Percentiles rank a stretch among this genome's conserved stretches.
phyloP scores from a whole-genome alignment of 1,140 invertebrate species.

The Polyergus mexicanus region DNA sequence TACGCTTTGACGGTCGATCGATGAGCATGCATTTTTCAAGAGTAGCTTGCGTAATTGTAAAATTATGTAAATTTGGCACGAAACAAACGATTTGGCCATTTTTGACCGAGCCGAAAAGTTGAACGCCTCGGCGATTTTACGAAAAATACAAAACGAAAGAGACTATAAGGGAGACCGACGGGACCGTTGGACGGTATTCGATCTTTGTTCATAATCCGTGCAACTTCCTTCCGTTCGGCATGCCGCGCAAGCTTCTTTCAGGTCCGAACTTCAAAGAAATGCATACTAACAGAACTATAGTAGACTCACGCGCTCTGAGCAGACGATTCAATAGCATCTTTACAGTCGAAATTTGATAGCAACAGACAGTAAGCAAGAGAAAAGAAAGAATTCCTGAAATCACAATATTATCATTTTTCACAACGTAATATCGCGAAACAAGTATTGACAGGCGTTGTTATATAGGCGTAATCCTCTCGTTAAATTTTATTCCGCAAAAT shows the following conservation, averaged over 20 bases:
- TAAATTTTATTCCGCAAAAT: constrained; percentile 3
- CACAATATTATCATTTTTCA: not conserved
- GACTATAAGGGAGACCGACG: not conserved
- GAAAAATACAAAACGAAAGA: constrained; percentile 36
- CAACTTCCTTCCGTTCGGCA: constrained; percentile 79
- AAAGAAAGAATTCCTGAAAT: not conserved
- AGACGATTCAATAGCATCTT: not conserved
- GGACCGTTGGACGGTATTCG: constrained; percentile 22
- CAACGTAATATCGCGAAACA: not conserved
- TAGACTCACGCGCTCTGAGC: not conserved
- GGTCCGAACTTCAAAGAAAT: constrained; percentile 22
- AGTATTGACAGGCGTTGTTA: not conserved
- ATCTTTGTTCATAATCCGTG: constrained; percentile 76
- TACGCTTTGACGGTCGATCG: constrained; percentile 69
- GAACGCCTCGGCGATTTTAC: constrained; percentile 17
- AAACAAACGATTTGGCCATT: constrained; percentile 72
- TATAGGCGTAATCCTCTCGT: not conserved
- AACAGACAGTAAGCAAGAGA: not conserved
- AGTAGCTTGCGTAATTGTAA: constrained; percentile 33
- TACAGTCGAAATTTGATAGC: constrained; percentile 12
- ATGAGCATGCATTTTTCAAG: constrained; percentile 69
- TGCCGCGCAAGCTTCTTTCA: constrained; percentile 30
- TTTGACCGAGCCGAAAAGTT: constrained; percentile 8
- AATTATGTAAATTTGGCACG: constrained; percentile 57
- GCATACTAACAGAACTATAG: not conserved